phyloP scores from a whole-genome alignment of 1,140 invertebrate genomes.

The Cataglyphis hispanica region DNA sequence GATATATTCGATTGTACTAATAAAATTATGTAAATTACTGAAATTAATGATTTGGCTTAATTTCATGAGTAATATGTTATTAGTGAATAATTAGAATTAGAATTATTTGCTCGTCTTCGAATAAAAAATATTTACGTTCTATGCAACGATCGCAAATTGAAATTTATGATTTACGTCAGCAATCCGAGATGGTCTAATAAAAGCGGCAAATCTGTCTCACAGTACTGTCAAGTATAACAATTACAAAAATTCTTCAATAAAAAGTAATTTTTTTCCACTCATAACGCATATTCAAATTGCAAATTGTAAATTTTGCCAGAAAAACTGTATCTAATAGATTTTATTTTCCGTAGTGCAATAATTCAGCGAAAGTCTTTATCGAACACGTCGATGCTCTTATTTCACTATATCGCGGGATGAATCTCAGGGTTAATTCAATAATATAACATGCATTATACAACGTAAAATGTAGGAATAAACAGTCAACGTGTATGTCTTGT shows the following conservation, averaged over 20 bases:
- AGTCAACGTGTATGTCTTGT: neutral
- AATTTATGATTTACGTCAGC: slow-evolving; percentile 7
- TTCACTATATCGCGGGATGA: slow-evolving; percentile 1
- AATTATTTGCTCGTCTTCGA: neutral
- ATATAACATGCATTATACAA: neutral
- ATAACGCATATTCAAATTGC: neutral
- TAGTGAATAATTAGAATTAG: no score
- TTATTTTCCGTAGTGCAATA: neutral
- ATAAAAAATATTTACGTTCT: neutral
- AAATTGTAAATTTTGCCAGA: neutral
- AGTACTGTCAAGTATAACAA: neutral
- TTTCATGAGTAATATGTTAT: slow-evolving; percentile 3
- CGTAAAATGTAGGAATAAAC: neutral
- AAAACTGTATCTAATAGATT: neutral
- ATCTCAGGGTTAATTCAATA: slow-evolving; percentile 29
- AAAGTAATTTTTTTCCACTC: neutral
- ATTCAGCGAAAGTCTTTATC: neutral
- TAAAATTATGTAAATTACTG: neutral
- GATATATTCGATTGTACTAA: neutral
- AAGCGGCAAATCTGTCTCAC: neutral
- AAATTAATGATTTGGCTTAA: neutral
- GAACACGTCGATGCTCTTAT: neutral
- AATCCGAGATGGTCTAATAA: neutral
- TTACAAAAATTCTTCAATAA: slow-evolving; percentile 16
- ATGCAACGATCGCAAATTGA: neutral